These are phyloP conservation scores for Eulemur rufifrons DNA, from an alignment of 2,113 vertebrate genomes.

Conservation along the genomic window DNA sequence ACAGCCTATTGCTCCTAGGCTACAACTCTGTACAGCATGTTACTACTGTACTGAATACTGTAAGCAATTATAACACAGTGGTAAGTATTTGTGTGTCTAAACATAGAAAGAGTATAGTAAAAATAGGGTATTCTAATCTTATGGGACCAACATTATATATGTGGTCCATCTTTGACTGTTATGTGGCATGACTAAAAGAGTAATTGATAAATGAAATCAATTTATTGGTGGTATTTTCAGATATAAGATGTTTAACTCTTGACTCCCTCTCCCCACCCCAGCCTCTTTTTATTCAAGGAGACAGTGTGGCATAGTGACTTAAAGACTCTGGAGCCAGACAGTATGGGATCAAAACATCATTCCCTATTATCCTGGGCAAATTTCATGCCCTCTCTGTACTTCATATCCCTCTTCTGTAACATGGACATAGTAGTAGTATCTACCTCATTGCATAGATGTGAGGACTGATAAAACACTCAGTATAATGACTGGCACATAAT, in stretches of 20 bases:
- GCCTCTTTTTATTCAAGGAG: constrained; percentile 5
- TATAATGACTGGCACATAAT: background rate
- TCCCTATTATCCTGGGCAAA: background rate
- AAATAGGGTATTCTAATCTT: background rate
- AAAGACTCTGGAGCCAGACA: background rate
- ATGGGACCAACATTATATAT: background rate
- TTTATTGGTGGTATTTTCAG: background rate
- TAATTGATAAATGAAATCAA: background rate
- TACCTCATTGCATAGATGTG: background rate
- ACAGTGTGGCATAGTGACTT: background rate
- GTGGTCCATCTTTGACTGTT: background rate
- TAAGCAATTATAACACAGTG: background rate
- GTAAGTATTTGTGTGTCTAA: background rate
- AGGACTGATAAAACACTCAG: background rate
- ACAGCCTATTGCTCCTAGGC: background rate
- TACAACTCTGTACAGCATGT: background rate
- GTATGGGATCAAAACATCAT: background rate
- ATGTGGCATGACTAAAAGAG: background rate
- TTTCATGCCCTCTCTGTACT: background rate
- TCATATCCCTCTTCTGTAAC: background rate
- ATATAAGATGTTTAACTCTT: background rate
- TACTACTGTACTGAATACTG: background rate
- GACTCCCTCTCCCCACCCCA: accelerated
- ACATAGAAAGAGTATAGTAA: background rate
- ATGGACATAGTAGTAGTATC: background rate